These are phyloP conservation scores for Rissa tridactyla DNA, from an alignment of 2,113 vertebrate genomes.

Conservation along the genomic window DNA sequence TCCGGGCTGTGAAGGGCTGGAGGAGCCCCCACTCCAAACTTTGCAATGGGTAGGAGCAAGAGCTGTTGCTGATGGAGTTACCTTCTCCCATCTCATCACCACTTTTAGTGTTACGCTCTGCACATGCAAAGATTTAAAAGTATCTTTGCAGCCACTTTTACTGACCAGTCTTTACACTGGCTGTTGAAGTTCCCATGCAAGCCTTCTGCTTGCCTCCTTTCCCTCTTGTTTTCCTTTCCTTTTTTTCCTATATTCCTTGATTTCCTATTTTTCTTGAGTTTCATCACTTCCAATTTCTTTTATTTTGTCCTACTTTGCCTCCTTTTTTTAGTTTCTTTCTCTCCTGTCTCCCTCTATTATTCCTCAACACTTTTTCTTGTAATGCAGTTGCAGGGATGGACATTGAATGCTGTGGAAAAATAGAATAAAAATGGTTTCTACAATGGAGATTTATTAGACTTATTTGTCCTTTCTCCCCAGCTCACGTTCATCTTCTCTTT, in stretches of 20 bases:
- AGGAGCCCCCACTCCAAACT: neutral
- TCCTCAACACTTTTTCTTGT: neutral
- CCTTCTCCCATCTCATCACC: neutral
- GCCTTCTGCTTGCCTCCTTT: neutral
- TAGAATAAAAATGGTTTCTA: neutral
- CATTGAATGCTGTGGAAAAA: neutral
- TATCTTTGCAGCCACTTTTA: neutral
- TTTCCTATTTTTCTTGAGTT: neutral
- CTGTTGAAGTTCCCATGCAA: neutral
- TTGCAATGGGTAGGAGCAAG: neutral
- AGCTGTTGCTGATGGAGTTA: neutral
- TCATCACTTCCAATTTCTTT: neutral
- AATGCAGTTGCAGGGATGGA: neutral
- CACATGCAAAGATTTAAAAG: neutral
- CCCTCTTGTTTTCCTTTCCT: neutral
- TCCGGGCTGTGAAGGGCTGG: accelerated
- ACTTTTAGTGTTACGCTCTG: neutral
- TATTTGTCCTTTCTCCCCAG: neutral
- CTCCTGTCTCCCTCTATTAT: neutral
- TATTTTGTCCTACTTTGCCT: neutral
- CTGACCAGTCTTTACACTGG: neutral
- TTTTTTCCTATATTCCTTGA: too few species aligned
- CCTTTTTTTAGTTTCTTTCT: neutral
- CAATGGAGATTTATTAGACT: neutral
- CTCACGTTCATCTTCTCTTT: neutral